Conservation (phyloP, 2,888 invertebrate genomes). For the Parnassius orleans region DNA sequence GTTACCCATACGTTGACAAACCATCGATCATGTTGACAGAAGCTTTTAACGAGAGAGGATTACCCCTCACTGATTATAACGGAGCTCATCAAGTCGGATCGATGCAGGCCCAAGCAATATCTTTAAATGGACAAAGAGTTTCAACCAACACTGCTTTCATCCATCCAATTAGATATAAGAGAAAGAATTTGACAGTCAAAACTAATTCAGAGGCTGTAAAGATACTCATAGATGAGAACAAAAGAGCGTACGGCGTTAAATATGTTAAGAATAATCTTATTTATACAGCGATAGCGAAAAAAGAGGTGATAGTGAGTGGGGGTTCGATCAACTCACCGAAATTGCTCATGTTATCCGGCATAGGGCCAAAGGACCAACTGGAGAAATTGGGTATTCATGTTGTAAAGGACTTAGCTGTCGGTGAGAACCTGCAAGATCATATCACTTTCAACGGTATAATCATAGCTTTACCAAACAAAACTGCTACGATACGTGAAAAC, state of each 20-base stretch:
- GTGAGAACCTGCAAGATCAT: slow-evolving; percentile 65
- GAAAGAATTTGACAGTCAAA: slow-evolving; percentile 73
- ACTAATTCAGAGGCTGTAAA: slow-evolving; percentile 76
- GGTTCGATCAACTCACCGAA: slow-evolving; percentile 60
- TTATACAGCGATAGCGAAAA: slow-evolving; percentile 49
- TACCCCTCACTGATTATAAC: slow-evolving; percentile 80
- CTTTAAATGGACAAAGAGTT: slow-evolving; percentile 76
- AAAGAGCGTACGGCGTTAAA: slow-evolving; percentile 53
- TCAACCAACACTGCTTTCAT: slow-evolving; percentile 85
- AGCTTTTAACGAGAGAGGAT: slow-evolving; percentile 81
- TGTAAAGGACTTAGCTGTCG: slow-evolving; percentile 55
- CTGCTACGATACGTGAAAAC: slow-evolving; percentile 62
- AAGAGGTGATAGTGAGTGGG: slow-evolving; percentile 58
- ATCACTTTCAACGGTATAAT: slow-evolving; percentile 68
- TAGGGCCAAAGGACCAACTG: slow-evolving; percentile 57
- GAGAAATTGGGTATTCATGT: slow-evolving; percentile 46
- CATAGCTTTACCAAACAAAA: slow-evolving; percentile 73
- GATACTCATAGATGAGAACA: slow-evolving; percentile 75
- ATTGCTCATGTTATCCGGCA: slow-evolving; percentile 61
- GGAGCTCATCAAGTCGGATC: slow-evolving; percentile 76
- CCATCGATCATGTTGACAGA: slow-evolving; percentile 77
- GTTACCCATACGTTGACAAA: slow-evolving; percentile 81
- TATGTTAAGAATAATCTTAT: slow-evolving; percentile 39
- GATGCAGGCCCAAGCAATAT: slow-evolving; percentile 79
- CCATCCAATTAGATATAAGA: slow-evolving; percentile 79